Base-by-base conservation (phyloP, 2,888 invertebrate species). In the Anodontia alba region DNA sequence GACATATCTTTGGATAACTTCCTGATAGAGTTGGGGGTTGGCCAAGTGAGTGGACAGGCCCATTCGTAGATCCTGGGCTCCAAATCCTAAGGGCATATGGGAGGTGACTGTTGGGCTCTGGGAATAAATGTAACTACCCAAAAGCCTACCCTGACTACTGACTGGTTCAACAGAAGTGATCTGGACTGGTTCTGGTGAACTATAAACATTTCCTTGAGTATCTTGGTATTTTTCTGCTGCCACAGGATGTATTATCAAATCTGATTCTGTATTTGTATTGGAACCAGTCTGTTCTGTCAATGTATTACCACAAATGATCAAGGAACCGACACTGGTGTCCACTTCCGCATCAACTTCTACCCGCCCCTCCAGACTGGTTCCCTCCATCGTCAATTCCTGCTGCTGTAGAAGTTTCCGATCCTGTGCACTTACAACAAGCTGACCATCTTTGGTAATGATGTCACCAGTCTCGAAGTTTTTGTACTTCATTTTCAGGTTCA, bases 361-460 rank as follows among this genome's bases (percentile, higher is more conserved):
- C 8, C 5, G 3, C 12, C 12, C 33, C 20, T 7, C n/a, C 8
- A 33, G 33, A 33, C 62, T 62, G 33, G 8, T 33, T 17, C 29
- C 5, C 33, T 29, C 17, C 31, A 12, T 8, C 29, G 2, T 3
- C 2, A 62, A 20, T 33, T 5, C 62, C 33, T 62, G 57, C 29
- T 78, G 42, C 36, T 84, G 72, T 8, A 82, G 33, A 7, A 71
- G 67, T 43, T 85, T 78, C 31, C 85, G 62, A n/a, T 82, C 76
- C 29, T 80, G 62, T 20, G 79, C 82, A n/a, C 82, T 74, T 3
- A 82, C 80, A 36, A 85, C 76, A 20, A 85, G 78, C 1, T 62
- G 78, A 17, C 83, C 83, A 12, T 83, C 81, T 69, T 86, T 86
- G 0, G 86, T 86, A 12, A 86, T 86, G 7, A 86, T 78, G 54